Conservation (phyloP, 2,113 vertebrate genomes). For the Calyptomena viridis region DNA sequence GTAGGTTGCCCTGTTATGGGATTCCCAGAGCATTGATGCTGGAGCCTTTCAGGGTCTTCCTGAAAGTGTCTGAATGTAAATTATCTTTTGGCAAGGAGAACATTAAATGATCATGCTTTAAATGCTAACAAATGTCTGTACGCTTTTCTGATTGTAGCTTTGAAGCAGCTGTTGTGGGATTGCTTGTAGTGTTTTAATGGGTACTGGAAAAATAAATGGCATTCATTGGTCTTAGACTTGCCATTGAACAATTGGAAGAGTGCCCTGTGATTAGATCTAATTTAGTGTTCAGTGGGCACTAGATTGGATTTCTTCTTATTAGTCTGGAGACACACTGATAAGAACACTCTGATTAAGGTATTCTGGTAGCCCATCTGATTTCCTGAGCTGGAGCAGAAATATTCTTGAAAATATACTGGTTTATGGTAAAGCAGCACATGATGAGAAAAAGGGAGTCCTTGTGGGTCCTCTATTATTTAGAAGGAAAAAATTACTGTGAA, state of each 20-base stretch:
- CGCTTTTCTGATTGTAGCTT: background rate
- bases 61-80: background rate
- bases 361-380: constrained; percentile 61
- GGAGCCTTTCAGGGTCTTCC: background rate
- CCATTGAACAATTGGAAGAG: constrained; percentile 53
- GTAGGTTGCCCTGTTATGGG: background rate
- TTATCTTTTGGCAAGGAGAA: background rate
- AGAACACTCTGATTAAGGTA: constrained; percentile 63
- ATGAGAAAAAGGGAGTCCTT: background rate
- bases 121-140: background rate
- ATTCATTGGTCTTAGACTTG: constrained; percentile 40
- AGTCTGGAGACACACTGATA: constrained; percentile 70
- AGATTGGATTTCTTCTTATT: constrained; percentile 75
- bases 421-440: background rate
- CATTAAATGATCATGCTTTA: background rate
- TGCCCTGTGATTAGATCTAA: constrained; percentile 65
- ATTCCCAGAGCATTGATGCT: background rate
- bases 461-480: background rate
- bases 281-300: constrained; percentile 48
- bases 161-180: background rate
- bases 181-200: constrained; percentile 4
- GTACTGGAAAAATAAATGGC: background rate
- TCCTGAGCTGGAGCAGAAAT: constrained; percentile 11
- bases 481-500: background rate
- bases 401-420: background rate